Base-by-base conservation (phyloP, 2,888 invertebrate genomes). In the Metellina segmentata region DNA sequence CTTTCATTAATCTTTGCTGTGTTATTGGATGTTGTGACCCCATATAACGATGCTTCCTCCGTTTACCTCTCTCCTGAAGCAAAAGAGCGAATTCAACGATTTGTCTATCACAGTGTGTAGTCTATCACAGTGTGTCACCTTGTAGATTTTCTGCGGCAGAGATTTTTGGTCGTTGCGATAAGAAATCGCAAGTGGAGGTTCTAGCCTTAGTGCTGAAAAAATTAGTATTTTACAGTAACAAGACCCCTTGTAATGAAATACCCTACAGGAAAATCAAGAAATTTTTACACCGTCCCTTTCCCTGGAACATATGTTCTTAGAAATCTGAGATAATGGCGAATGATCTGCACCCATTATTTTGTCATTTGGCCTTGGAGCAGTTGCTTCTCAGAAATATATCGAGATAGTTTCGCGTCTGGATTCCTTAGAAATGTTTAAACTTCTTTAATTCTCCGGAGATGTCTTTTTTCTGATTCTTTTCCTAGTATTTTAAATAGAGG, bases 321-420 rank as follows among this genome's bases (percentile, higher is more conserved):
- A 78, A 89, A 77, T 72, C 74, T 16, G 61, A 85, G 90, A 90
- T 90, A 72, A 85, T 71, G 81, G 81, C 34, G n/a, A 48, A 85
- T 90, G 85, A 90, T 79, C 74, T 74, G 81, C 53, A 52, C 85
- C 81, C 74, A 90, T 90, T 90, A 90, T 90, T 85, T 90, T 81
- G 85, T 85, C 90, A 72, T 90, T 74, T 85, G 71, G 52, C n/a
- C 61, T 51, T 49, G 72, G 19, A 81, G 74, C 48, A 74, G 51
- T 85, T 81, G 78, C 83, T 89, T 85, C 61, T 34, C 51, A 20
- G 85, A 81, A 75, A 82, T 49, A 69, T 77, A 74, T 49, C 34
- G n/a, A 61, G 72, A 81, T 74, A 48, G 72, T 81, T 88, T 78
- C 81, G 72, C 71, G 81, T 86, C 52, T 19, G 72, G 79, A 72